A percentile compares a stretch with the other conserved stretches of the same genome.
Conservation (phyloP, 2,113 vertebrate species). For the Nothocercus julius region DNA sequence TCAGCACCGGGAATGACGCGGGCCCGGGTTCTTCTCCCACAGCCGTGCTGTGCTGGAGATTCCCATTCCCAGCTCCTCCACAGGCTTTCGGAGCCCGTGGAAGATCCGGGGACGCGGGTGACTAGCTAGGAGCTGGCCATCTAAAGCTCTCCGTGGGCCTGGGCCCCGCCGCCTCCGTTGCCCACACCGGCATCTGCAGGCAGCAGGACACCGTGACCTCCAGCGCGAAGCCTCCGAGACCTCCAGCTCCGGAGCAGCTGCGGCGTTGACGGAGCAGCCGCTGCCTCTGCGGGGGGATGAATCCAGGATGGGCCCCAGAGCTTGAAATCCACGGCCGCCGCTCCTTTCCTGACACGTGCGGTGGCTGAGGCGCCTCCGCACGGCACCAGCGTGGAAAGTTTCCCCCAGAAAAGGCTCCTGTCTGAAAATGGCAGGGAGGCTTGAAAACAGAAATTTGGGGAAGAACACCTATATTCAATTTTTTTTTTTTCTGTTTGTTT, state of each 20-base stretch:
- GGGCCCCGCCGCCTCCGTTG: not conserved
- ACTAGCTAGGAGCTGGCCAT: not conserved
- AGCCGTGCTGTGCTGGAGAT: not conserved
- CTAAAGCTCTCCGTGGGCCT: not conserved
- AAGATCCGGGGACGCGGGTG: not conserved
- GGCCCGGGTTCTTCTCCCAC: not conserved
- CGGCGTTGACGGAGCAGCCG: not conserved
- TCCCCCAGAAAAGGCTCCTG: slow-evolving; percentile 5
- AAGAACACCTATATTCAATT: slow-evolving; percentile 4
- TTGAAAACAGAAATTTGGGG: slow-evolving; percentile 14
- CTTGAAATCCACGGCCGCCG: too few relatives aligned
- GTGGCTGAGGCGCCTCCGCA: not conserved
- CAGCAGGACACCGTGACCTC: not conserved
- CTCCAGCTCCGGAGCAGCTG: too few relatives aligned
- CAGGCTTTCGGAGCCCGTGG: not conserved
- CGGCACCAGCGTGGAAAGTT: not conserved
- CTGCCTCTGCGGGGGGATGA: not conserved
- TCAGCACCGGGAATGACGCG: not conserved
- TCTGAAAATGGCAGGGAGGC: slow-evolving; percentile 40
- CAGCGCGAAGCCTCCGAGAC: not conserved
- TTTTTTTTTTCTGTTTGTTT: slow-evolving; percentile 55
- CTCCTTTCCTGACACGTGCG: not conserved
- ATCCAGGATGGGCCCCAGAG: too few relatives aligned
- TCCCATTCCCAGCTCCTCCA: not conserved
- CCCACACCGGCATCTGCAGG: not conserved